Percentiles rank a stretch among this genome's conserved stretches.
Evolutionary conservation across 2,888 invertebrate species (phyloP).

Genomic region (Orchesella flavescens): DNA sequence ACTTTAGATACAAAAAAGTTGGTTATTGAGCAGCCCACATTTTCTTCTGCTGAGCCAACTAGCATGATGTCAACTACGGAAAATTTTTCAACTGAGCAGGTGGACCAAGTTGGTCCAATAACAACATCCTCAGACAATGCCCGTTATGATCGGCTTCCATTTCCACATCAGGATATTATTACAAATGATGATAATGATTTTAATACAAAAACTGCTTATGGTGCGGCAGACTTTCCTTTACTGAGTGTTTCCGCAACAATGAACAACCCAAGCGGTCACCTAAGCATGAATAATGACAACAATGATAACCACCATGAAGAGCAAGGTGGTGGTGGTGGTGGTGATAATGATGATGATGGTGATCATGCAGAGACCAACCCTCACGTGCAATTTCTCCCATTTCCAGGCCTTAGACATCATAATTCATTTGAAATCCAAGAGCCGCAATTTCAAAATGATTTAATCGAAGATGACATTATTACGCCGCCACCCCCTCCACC

Average conservation of each 20-base stretch:
- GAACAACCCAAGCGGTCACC: conserved; percentile 20
- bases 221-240: conserved; percentile 39
- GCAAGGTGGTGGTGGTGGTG: neutral
- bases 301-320: conserved; percentile 16
- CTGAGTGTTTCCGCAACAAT: conserved; percentile 51
- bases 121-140: neutral
- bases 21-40: conserved; percentile 14
- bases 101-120: neutral
- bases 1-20: conserved; percentile 56
- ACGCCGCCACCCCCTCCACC: conserved; percentile 26
- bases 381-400: neutral
- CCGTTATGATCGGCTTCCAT: conserved; percentile 20
- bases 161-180: conserved; percentile 5
- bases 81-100: conserved; percentile 18
- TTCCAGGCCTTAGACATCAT: neutral
- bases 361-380: too few species aligned
- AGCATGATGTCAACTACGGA: conserved; percentile 6
- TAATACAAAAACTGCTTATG: conserved; percentile 51
- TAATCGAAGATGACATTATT: conserved; percentile 5
- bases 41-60: conserved; percentile 30
- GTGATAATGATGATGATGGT: too few species aligned
- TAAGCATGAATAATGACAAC: neutral
- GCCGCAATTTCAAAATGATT: neutral
- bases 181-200: conserved; percentile 35
- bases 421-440: conserved; percentile 2